Evolutionary conservation across 2,797 vertebrate genomes (phyloP).

Genomic region (Amniataba percoides): DNA sequence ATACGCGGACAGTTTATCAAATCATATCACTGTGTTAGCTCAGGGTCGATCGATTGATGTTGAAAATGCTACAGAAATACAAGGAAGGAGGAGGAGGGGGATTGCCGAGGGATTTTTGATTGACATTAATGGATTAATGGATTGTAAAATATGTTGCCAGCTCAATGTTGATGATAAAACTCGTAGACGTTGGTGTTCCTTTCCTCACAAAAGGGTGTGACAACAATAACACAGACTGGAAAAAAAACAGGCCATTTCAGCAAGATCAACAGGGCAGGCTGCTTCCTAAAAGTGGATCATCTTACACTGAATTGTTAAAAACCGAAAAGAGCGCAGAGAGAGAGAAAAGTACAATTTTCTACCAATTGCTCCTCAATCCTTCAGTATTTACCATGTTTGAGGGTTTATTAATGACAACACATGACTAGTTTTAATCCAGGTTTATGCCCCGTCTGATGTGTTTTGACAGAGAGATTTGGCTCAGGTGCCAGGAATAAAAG

Average conservation of each 20-base stretch:
- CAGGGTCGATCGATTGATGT: not conserved
- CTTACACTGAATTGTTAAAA: constrained; percentile 68
- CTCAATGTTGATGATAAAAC: constrained; percentile 8
- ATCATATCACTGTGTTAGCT: not conserved
- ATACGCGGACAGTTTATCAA: not conserved
- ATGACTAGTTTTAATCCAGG: constrained; percentile 62
- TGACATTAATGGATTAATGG: not conserved
- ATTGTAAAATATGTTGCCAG: constrained; percentile 4
- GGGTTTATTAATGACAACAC: constrained; percentile 55
- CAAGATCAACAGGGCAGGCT: constrained; percentile 61
- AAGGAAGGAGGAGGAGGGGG: not conserved
- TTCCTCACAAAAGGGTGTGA: constrained; percentile 65
- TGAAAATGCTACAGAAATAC: not conserved
- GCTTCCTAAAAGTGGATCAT: constrained; percentile 71
- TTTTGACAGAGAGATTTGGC: constrained; percentile 67
- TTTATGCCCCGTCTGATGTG: constrained; percentile 61
- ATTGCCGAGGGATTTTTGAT: not conserved
- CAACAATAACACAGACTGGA: constrained; percentile 51
- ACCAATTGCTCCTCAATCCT: constrained; percentile 25
- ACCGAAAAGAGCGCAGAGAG: constrained; percentile 30
- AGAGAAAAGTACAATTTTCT: constrained; percentile 27
- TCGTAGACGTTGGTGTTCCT: constrained; percentile 42
- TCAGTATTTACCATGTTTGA: constrained; percentile 24
- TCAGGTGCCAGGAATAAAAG: constrained; percentile 41
- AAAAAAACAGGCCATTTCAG: constrained; percentile 74